phyloP scores from a whole-genome alignment of 2,113 vertebrate genomes.

The Ceyx cyanopectus region DNA sequence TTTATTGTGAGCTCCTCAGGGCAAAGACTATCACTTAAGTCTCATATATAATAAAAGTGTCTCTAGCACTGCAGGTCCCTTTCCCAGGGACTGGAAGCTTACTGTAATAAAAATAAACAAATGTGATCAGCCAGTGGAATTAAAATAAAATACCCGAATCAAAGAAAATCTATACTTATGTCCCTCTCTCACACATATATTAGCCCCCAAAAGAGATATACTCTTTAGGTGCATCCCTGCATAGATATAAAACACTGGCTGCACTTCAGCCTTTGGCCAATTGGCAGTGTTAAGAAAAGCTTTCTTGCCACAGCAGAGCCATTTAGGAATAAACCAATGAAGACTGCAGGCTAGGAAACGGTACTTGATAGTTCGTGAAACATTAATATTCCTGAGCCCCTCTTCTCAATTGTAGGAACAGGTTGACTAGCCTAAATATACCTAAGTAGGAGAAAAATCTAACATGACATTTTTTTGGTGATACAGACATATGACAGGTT shows the following conservation, averaged over 20 bases:
- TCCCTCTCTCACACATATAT: not conserved
- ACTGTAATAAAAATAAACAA: constrained; percentile 58
- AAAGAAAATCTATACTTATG: not conserved
- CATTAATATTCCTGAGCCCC: not conserved
- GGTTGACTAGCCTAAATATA: not conserved
- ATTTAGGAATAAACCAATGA: not conserved
- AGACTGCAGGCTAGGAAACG: accelerated
- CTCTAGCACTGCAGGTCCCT: constrained; percentile 28
- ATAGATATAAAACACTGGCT: not conserved
- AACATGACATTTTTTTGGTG: not conserved
- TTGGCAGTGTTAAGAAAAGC: not conserved
- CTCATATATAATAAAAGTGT: constrained; percentile 58
- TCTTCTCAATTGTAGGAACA: not conserved
- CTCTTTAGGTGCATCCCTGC: not conserved
- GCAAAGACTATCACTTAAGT: constrained; percentile 53
- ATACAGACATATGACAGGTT: not conserved
- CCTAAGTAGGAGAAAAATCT: not conserved
- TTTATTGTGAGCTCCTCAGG: constrained; percentile 59
- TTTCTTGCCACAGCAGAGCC: not conserved
- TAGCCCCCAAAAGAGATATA: not conserved
- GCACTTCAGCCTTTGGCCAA: not conserved
- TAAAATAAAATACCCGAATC: constrained; percentile 27
- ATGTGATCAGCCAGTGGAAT: constrained; percentile 27
- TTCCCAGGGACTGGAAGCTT: not conserved
- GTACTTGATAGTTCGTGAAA: not conserved